These are phyloP conservation scores for Centroberyx gerrardi DNA, from an alignment of 2,797 vertebrate species.

Conservation along the genomic window DNA sequence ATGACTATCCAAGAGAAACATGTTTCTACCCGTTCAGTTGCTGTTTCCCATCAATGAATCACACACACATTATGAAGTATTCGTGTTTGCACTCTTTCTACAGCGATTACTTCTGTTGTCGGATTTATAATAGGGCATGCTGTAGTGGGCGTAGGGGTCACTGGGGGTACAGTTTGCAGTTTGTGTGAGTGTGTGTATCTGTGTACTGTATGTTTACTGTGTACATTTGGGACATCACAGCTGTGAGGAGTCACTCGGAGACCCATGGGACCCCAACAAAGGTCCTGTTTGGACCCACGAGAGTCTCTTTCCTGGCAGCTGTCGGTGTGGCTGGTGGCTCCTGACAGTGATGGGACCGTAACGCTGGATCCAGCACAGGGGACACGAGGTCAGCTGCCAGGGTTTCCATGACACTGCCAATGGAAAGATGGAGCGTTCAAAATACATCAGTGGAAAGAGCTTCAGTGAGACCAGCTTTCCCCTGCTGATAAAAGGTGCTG, in stretches of 20 bases:
- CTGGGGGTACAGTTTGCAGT: constrained; percentile 44
- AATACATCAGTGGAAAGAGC: constrained; percentile 74
- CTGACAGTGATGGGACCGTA: constrained; percentile 67
- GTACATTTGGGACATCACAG: constrained; percentile 42
- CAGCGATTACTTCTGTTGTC: constrained; percentile 72
- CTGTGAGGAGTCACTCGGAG: constrained; percentile 38
- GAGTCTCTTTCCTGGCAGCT: constrained; percentile 76
- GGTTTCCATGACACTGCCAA: constrained; percentile 71
- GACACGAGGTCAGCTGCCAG: constrained; percentile 74
- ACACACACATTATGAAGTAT: constrained; percentile 65
- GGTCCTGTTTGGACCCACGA: constrained; percentile 59
- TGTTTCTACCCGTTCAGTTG: constrained; percentile 62
- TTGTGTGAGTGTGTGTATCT: constrained; percentile 29
- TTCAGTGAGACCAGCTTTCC: constrained; percentile 57
- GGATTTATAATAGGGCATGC: constrained; percentile 68
- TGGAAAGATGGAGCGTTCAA: constrained; percentile 75
- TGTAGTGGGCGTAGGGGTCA: constrained; percentile 38
- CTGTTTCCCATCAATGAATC: constrained; percentile 78
- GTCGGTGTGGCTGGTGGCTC: constrained; percentile 68
- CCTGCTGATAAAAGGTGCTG: constrained; percentile 59
- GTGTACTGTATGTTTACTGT: neutral
- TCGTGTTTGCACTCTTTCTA: constrained; percentile 70
- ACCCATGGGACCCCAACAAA: constrained; percentile 40
- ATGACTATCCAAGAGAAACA: constrained; percentile 73
- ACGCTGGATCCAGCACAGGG: constrained; percentile 67